Percentiles rank a stretch among this genome's conserved stretches.
Evolutionary conservation across 2,888 invertebrate species (phyloP).

Genomic region (Lycophotia porphyrea): DNA sequence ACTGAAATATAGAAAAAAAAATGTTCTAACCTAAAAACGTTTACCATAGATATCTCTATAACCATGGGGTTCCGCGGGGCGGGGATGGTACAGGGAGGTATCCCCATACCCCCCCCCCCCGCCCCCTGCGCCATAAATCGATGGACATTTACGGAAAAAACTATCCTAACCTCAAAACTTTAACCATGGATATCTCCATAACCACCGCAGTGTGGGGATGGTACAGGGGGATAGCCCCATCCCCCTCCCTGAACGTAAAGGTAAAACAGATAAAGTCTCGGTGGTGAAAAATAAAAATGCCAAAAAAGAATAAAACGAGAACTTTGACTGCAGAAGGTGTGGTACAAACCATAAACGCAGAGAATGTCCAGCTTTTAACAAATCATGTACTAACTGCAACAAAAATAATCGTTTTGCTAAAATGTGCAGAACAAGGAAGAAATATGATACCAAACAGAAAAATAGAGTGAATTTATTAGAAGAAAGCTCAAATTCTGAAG

Average conservation of each 20-base stretch:
- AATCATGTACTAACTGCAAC: conserved; percentile 2
- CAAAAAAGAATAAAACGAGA: not conserved
- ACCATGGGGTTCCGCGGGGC: too few relatives aligned
- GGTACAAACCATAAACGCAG: not conserved
- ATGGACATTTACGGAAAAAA: too few relatives aligned
- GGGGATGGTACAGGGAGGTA: too few relatives aligned
- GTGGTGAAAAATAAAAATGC: conserved; percentile 1
- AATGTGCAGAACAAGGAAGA: not conserved
- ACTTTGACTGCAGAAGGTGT: conserved; percentile 1
- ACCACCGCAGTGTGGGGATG: too few relatives aligned
- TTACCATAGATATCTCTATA: too few relatives aligned
- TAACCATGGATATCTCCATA: too few relatives aligned
- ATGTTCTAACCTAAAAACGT: too few relatives aligned
- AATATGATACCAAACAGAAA: not conserved
- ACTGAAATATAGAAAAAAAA: too few relatives aligned
- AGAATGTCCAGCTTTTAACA: conserved; percentile 2
- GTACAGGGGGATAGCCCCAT: too few relatives aligned
- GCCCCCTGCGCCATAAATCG: too few relatives aligned
- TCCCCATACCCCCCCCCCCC: too few relatives aligned
- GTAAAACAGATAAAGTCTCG: not conserved
- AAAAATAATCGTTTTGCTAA: conserved; percentile 4
- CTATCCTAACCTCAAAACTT: too few relatives aligned
- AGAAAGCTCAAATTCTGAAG: conserved; percentile 7
- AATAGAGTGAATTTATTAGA: conserved; percentile 2
- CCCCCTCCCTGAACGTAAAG: conserved; percentile 3